phyloP scores from a whole-genome alignment of 2,888 invertebrate genomes.

The Aspidiotus destructor region DNA sequence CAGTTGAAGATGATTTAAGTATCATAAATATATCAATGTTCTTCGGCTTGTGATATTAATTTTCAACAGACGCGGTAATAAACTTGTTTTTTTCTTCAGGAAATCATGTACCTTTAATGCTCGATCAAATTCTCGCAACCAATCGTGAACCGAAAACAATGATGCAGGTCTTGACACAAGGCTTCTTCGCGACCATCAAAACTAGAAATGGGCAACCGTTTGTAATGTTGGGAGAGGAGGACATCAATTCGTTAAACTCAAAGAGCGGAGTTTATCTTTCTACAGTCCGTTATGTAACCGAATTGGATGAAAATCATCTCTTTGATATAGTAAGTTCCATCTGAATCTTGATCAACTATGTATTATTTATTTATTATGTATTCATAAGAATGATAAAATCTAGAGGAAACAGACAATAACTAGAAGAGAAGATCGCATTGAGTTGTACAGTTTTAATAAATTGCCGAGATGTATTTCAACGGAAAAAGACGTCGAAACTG shows the following conservation, averaged over 20 bases:
- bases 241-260: background rate
- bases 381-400: background rate
- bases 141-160: background rate
- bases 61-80: too few species aligned
- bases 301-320: background rate
- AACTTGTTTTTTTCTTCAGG: background rate
- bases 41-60: constrained; percentile 1
- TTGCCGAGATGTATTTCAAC: background rate
- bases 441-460: background rate
- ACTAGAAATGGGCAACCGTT: background rate
- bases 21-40: background rate
- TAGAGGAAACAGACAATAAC: background rate
- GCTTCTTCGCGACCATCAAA: background rate
- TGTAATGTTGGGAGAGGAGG: background rate
- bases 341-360: constrained; percentile 1
- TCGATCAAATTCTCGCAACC: background rate
- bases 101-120: background rate
- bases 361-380: background rate
- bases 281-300: background rate
- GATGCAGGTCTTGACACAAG: background rate
- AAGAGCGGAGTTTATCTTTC: background rate
- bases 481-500: background rate
- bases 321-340: background rate
- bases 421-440: background rate
- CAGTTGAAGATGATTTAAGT: background rate